phyloP scores from a whole-genome alignment of 2,797 vertebrate genomes.

The Rhynchonycteris naso region DNA sequence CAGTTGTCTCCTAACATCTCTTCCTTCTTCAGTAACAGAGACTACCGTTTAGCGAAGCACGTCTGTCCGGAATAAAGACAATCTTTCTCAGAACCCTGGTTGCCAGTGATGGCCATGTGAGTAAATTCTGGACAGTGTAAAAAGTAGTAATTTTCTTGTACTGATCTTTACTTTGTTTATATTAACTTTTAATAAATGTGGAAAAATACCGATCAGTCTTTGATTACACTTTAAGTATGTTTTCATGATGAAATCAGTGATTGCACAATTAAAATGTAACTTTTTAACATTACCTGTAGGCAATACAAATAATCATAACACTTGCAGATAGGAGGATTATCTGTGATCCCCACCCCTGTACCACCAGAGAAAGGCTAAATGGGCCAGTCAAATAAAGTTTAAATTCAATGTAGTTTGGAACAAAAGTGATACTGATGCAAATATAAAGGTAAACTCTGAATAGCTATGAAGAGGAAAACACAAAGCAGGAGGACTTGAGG shows the following conservation, averaged over 20 bases:
- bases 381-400: neutral
- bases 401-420: neutral
- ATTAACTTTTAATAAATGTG: constrained; percentile 15
- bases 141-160: neutral
- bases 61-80: neutral
- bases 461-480: neutral
- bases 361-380: neutral
- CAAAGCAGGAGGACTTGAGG: neutral
- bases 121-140: neutral
- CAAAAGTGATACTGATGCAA: neutral
- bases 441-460: neutral
- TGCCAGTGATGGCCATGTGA: neutral
- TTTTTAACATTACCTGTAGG: neutral
- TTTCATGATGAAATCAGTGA: constrained; percentile 9
- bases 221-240: neutral
- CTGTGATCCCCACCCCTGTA: neutral
- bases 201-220: neutral
- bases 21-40: neutral
- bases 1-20: neutral
- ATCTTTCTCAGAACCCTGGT: neutral
- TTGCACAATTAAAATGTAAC: neutral
- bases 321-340: neutral
- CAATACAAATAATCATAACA: neutral
- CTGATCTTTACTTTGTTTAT: neutral
- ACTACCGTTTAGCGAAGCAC: neutral